Evolutionary conservation across 1,140 invertebrate species (phyloP), one percentile per base, ranked within the genome.

Genomic region (Plodia interpunctella): DNA sequence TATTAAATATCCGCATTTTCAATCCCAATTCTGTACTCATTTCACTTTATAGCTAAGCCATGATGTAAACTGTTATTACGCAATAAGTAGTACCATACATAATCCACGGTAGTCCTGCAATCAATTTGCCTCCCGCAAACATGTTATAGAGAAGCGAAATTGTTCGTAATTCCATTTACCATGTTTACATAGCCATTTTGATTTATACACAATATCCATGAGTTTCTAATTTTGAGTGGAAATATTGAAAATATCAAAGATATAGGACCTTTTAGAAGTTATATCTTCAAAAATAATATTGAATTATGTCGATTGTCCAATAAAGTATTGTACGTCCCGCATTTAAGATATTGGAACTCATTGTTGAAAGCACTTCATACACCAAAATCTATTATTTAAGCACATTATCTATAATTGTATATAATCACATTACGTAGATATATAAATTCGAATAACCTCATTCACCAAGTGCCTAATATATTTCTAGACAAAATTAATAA

Each of bases 61-160:
- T 53, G 51, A 53, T 25, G 21, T 53, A 25, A 20, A 53, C 51
- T 53, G 20, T 53, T 53, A 53, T 53, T 53, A 53, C 21, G 19
- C 51, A 25, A 21, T 53, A 53, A 53, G 51, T 53, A 25, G 13
- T 44, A 44, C 38, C 38, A 44, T 44, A 44, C 15, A 44, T 44
- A 44, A 44, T 44, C 38, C n/a, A 44, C 8, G n/a, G 38, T 44
- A 44, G 51, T 53, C 8, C 21, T 53, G 51, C 19, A 21, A 53
- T 53, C 51, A 53, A 53, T 53, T 53, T 53, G 21, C 51, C 11
- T 44, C 13, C 38, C 38, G n/a, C 13, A 2, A 44, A 44, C 13
- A 53, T n/a, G 51, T 53, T 53, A 25, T 25, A 25, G 13, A 20
- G 21, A 1, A 53, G 19, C 20, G 9, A 53, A 53, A 53, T 53